Conservation (phyloP, 2,113 vertebrate species). For the Pluvianellus socialis region DNA sequence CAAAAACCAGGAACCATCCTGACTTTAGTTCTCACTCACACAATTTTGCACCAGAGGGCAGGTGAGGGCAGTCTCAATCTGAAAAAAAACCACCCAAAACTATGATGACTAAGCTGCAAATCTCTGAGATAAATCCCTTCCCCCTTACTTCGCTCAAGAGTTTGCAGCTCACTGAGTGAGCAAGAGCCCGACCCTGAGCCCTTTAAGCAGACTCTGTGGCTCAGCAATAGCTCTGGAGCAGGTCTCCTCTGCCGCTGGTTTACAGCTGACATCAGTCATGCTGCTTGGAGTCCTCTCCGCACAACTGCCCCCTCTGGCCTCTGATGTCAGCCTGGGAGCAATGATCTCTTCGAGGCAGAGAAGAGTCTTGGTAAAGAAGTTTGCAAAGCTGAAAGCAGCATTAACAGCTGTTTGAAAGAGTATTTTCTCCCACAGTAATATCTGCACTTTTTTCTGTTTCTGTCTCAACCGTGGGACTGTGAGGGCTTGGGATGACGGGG, state of each 20-base stretch:
- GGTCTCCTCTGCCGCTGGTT: background rate
- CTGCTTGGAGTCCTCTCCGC: background rate
- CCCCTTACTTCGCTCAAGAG: background rate
- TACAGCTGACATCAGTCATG: background rate
- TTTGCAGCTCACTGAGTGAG: background rate
- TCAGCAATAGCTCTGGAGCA: background rate
- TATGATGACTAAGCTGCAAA: background rate
- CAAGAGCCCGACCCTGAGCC: background rate
- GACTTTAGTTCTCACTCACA: fast-evolving
- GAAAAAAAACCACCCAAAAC: background rate
- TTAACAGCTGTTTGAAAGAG: background rate
- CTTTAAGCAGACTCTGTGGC: background rate
- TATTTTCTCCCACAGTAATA: background rate
- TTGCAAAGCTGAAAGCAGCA: background rate
- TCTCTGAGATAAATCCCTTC: background rate
- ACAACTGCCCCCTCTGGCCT: background rate
- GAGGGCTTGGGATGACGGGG: background rate
- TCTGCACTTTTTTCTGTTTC: background rate
- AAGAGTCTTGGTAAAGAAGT: background rate
- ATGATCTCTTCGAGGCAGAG: background rate
- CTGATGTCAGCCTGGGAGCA: background rate
- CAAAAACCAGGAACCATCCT: background rate
- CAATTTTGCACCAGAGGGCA: background rate
- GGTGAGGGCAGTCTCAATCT: background rate
- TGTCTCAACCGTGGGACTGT: background rate